These are phyloP conservation scores for Nomada flava DNA, from an alignment of 2,888 invertebrate species.

Conservation along the genomic window DNA sequence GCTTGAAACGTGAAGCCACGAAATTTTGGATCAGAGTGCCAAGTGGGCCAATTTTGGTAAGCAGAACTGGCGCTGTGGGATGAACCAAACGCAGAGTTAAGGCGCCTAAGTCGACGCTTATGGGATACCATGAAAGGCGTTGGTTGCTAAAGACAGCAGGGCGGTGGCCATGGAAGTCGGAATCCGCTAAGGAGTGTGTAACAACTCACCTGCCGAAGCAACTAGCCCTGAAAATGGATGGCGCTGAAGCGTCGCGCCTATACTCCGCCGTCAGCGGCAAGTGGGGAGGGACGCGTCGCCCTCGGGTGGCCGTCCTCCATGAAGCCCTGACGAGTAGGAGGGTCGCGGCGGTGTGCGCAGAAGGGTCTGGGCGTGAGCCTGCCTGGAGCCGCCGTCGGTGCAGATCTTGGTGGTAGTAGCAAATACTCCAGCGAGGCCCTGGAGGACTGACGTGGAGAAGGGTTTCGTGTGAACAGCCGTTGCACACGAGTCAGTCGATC, in stretches of 20 bases:
- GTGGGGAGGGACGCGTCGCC: too few species aligned
- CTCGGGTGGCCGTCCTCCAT: constrained; percentile 67
- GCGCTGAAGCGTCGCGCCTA: constrained; percentile 86
- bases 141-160: constrained; percentile 79
- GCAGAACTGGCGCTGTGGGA: constrained; percentile 93
- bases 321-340: constrained; percentile 88
- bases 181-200: constrained; percentile 74
- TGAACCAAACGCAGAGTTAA: constrained; percentile 85
- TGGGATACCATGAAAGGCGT: constrained; percentile 38
- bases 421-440: constrained; percentile 55
- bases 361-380: constrained; percentile 82
- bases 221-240: constrained; percentile 89
- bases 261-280: constrained; percentile 85
- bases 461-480: too few species aligned
- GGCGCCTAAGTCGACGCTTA: constrained; percentile 65
- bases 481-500: too few species aligned
- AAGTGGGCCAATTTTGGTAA: constrained; percentile 79
- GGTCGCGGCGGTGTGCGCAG: constrained; percentile 69
- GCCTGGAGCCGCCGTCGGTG: constrained; percentile 80
- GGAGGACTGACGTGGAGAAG: too few species aligned
- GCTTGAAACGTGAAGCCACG: constrained; percentile 82
- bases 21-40: constrained; percentile 38
- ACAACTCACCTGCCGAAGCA: constrained; percentile 86
- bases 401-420: constrained; percentile 86
- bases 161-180: constrained; percentile 92